Conservation (phyloP, 2,797 vertebrate genomes). For the Lagorchestes hirsutus region DNA sequence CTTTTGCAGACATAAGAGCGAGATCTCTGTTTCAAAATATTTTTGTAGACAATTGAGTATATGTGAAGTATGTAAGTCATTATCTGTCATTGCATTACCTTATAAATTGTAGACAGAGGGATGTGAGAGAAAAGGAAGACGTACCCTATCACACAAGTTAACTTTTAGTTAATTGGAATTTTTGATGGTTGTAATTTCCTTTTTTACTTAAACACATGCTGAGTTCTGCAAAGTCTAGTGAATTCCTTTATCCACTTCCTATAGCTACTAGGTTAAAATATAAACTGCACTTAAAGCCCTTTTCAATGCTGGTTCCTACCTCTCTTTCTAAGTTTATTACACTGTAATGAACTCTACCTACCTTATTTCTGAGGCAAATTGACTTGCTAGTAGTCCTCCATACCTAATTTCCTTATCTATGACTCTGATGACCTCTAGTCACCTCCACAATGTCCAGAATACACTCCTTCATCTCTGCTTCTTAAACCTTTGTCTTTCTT, state of each 20-base stretch:
- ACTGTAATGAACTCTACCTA: not conserved
- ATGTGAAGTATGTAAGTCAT: not conserved
- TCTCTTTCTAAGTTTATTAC: not conserved
- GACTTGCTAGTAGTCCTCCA: not conserved
- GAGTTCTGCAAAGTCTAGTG: not conserved
- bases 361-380: not conserved
- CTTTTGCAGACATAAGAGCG: not conserved
- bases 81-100: not conserved
- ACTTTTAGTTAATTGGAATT: constrained; percentile 46
- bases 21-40: not conserved
- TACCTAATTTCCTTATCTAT: not conserved
- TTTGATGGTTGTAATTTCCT: not conserved
- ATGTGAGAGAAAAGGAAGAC: not conserved
- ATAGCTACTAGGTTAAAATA: not conserved
- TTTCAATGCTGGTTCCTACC: not conserved
- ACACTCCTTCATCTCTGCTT: not conserved
- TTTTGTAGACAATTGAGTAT: constrained; percentile 1
- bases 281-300: not conserved
- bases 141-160: not conserved
- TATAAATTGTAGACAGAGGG: not conserved
- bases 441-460: not conserved
- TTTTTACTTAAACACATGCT: not conserved
- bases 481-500: not conserved
- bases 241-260: not conserved
- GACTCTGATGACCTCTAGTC: not conserved